Percentiles rank a stretch among this genome's conserved stretches.
Conservation (phyloP, 1,140 invertebrate genomes). For the Drosophila pseudoobscura region DNA sequence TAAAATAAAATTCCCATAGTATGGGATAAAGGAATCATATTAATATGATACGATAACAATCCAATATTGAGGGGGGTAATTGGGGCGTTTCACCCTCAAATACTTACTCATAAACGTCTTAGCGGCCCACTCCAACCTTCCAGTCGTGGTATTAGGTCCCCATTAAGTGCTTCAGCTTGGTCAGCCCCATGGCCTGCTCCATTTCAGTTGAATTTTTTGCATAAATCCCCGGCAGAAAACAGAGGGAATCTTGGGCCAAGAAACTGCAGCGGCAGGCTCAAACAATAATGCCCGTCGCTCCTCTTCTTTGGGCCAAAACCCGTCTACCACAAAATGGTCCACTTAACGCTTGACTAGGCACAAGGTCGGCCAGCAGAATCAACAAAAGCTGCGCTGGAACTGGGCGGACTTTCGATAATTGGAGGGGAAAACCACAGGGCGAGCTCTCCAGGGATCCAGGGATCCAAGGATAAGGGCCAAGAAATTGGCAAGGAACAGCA, state of each 20-base stretch:
- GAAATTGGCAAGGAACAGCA: constrained; percentile 23
- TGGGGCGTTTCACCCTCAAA: too few species aligned
- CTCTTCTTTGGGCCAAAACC: constrained; percentile 9
- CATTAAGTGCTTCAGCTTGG: constrained; percentile 28
- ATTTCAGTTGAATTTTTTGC: constrained; percentile 46
- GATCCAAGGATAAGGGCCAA: constrained; percentile 15
- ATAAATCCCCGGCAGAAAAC: constrained; percentile 19
- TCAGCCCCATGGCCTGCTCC: constrained; percentile 43
- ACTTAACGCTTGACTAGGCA: constrained; percentile 73
- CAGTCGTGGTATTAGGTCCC: constrained; percentile 6
- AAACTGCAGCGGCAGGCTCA: constrained; percentile 44
- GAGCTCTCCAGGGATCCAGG: constrained; percentile 50
- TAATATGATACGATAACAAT: too few species aligned
- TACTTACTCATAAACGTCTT: constrained; percentile 12
- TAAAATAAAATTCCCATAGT: too few species aligned
- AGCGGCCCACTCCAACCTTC: background rate
- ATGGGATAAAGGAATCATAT: too few species aligned
- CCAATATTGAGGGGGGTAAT: too few species aligned
- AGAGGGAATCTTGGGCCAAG: constrained; percentile 24
- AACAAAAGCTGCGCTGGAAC: constrained; percentile 56
- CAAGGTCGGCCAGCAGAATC: constrained; percentile 66
- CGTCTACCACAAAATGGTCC: constrained; percentile 55
- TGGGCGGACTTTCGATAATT: constrained; percentile 63
- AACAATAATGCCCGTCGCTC: constrained; percentile 13
- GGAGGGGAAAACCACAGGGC: constrained; percentile 35